Evolutionary conservation across 2,888 invertebrate genomes (phyloP).

Genomic region (Rhamphomyia laevipes): DNA sequence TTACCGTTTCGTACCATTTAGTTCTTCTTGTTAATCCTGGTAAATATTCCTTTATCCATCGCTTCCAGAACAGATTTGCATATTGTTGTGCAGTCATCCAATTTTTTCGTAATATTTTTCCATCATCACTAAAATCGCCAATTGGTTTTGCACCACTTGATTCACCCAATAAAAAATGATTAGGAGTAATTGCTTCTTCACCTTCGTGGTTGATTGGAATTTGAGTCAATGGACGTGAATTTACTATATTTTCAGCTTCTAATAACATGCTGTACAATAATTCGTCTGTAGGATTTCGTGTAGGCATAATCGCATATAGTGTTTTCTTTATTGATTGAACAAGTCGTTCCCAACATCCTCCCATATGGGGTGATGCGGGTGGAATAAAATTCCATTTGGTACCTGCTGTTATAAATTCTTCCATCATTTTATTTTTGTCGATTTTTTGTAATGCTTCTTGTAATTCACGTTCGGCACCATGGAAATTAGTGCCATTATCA

Average conservation of each 20-base stretch:
- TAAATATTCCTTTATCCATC: too few relatives aligned
- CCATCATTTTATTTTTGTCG: conserved; percentile 6
- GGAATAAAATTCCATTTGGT: conserved; percentile 18
- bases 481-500: conserved; percentile 17
- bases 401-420: neutral
- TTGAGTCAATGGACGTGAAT: conserved; percentile 13
- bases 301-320: conserved; percentile 11
- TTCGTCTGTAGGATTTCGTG: conserved; percentile 16
- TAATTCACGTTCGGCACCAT: conserved; percentile 11
- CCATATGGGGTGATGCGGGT: conserved; percentile 16
- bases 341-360: conserved; percentile 13
- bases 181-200: conserved; percentile 19
- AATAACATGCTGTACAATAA: conserved; percentile 5
- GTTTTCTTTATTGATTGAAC: conserved; percentile 13
- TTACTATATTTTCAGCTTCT: conserved; percentile 16
- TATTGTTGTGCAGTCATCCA: conserved; percentile 12
- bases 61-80: conserved; percentile 13
- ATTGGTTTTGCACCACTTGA: conserved; percentile 14
- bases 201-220: conserved; percentile 10
- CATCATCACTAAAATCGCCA: conserved; percentile 9
- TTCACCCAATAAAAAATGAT: conserved; percentile 18
- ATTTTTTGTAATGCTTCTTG: conserved; percentile 9
- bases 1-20: too few relatives aligned
- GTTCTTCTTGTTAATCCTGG: too few relatives aligned
- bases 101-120: conserved; percentile 10